phyloP scores from a whole-genome alignment of 2,797 vertebrate genomes.

The Gymnoscopelus braueri region DNA sequence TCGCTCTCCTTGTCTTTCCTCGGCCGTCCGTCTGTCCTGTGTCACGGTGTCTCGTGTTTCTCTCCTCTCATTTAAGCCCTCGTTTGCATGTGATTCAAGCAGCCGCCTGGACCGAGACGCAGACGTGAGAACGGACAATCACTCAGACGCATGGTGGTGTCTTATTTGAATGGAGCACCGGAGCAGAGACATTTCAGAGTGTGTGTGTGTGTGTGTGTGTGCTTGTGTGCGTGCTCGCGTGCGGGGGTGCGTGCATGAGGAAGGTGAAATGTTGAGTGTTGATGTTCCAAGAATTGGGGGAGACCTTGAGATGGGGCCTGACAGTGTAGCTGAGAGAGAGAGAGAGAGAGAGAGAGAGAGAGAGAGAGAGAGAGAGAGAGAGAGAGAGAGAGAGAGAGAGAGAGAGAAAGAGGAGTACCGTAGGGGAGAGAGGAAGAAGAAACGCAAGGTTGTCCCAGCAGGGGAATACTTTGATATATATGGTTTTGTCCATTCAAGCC shows the following conservation, averaged over 20 bases:
- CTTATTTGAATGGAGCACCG: constrained; percentile 59
- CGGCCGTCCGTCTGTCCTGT: constrained; percentile 28
- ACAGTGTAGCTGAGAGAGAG: constrained; percentile 45
- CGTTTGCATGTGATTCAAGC: constrained; percentile 80
- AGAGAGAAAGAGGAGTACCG: neutral
- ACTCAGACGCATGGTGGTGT: constrained; percentile 46
- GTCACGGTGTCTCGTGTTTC: constrained; percentile 69
- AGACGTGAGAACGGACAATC: constrained; percentile 55
- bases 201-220: neutral
- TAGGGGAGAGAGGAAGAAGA: constrained; percentile 24
- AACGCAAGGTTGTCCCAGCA: constrained; percentile 22
- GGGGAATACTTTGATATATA: constrained; percentile 61
- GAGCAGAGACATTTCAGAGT: constrained; percentile 1
- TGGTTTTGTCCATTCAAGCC: constrained; percentile 49
- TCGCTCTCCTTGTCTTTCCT: constrained; percentile 57
- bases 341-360: neutral
- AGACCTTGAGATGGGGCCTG: constrained; percentile 44
- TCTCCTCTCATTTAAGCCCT: constrained; percentile 67
- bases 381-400: constrained; percentile 1
- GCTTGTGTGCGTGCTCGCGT: neutral
- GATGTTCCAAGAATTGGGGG: constrained; percentile 41
- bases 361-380: constrained; percentile 10
- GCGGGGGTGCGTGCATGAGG: constrained; percentile 20
- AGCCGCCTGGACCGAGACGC: constrained; percentile 54
- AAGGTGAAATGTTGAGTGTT: constrained; percentile 48